These are phyloP conservation scores for Cantharis rustica DNA, from an alignment of 2,888 invertebrate species.

Conservation along the genomic window DNA sequence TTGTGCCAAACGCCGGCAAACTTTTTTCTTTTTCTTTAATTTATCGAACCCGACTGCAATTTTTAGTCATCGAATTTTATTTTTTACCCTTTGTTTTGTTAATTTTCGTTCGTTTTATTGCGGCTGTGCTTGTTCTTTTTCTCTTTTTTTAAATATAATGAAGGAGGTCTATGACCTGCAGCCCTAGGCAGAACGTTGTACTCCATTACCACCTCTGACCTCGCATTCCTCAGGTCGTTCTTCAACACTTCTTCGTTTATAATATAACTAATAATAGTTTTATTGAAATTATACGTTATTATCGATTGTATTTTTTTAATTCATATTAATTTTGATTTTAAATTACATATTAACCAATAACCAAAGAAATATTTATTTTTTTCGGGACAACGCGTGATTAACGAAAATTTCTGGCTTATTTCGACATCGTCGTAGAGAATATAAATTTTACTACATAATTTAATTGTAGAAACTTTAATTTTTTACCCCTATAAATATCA, in stretches of 20 bases:
- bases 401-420: not conserved
- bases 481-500: not conserved
- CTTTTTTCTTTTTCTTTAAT: conserved; percentile 12
- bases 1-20: conserved; percentile 6
- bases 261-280: conserved; percentile 33
- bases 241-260: conserved; percentile 36
- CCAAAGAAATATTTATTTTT: not conserved
- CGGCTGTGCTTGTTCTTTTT: conserved; percentile 35
- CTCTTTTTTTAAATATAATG: conserved; percentile 28
- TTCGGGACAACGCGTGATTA: not conserved
- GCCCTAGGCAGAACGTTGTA: conserved; percentile 53
- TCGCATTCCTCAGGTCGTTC: conserved; percentile 55
- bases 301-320: conserved; percentile 33
- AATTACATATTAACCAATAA: conserved; percentile 3
- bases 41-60: conserved; percentile 26
- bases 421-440: not conserved
- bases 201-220: conserved; percentile 55
- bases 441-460: too few relatives aligned
- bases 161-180: conserved; percentile 52
- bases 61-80: conserved; percentile 18
- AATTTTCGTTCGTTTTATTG: conserved; percentile 37
- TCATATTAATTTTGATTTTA: conserved; percentile 1
- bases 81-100: conserved; percentile 22
- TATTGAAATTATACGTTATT: conserved; percentile 39
- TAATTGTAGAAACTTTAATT: not conserved